phyloP scores from a whole-genome alignment of 2,113 vertebrate species.

The Dolichallabes microphthalmus region DNA sequence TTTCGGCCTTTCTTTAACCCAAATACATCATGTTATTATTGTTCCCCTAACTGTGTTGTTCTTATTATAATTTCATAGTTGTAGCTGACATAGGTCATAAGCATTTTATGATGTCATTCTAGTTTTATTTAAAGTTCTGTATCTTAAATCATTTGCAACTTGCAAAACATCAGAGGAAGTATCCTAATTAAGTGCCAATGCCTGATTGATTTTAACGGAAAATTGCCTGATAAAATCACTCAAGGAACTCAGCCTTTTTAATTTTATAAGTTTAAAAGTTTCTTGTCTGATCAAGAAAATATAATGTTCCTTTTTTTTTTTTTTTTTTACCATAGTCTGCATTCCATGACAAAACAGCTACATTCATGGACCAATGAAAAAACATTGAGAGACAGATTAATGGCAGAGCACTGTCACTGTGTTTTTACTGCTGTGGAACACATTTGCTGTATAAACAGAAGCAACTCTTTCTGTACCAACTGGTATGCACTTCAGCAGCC shows the following conservation, averaged over 20 bases:
- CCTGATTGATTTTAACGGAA: conserved; percentile 10
- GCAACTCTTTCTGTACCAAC: neutral
- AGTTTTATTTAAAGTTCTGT: neutral
- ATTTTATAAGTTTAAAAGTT: neutral
- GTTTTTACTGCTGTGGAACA: neutral
- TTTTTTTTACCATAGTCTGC: neutral
- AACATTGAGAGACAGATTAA: conserved; percentile 2
- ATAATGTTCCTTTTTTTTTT: neutral
- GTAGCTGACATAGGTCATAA: conserved; percentile 2
- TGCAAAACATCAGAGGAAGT: neutral
- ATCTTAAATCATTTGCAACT: neutral
- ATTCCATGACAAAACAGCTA: neutral
- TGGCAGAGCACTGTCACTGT: neutral
- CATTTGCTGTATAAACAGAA: conserved; percentile 14
- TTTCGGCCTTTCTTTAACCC: neutral
- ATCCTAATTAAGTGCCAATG: neutral
- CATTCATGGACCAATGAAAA: neutral
- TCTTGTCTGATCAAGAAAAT: neutral
- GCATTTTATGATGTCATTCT: conserved; percentile 9
- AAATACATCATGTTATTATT: neutral
- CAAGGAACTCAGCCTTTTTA: neutral
- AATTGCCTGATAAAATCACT: neutral
- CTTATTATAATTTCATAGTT: neutral
- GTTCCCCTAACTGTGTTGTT: neutral
- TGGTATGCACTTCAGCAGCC: neutral